Conservation (phyloP, 2,888 invertebrate species). For the Brenthis ino region DNA sequence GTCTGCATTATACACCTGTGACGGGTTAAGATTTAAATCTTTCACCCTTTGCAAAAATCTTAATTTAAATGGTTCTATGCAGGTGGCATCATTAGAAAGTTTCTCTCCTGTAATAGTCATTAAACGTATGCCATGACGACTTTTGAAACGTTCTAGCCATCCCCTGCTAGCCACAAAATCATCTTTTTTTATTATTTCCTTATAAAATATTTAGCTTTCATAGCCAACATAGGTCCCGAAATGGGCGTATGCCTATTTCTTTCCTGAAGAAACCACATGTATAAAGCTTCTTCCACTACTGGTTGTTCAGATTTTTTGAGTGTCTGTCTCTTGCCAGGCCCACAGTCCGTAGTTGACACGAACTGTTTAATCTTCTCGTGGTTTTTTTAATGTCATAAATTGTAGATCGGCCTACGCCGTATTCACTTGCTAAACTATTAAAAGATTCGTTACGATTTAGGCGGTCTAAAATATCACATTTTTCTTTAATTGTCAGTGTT, state of each 20-base stretch:
- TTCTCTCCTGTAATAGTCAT: constrained; percentile 39
- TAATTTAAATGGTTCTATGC: constrained; percentile 41
- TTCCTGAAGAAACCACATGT: no score
- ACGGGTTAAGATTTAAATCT: constrained; percentile 42
- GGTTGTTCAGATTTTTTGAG: no score
- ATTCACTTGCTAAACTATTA: no score
- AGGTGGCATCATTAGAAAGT: constrained; percentile 19
- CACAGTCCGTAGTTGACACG: no score
- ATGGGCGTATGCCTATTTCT: constrained; percentile 40
- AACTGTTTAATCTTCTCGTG: no score
- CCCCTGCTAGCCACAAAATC: constrained; percentile 44
- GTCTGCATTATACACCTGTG: constrained; percentile 43
- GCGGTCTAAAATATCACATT: no score
- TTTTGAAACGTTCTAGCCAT: constrained; percentile 43
- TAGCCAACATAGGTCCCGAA: constrained; percentile 42
- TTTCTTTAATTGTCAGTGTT: no score
- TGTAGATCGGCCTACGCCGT: no score
- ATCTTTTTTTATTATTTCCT: constrained; percentile 43
- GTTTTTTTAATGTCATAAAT: no score
- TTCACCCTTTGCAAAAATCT: constrained; percentile 39
- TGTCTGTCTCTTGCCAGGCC: no score
- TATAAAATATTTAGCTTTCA: constrained; percentile 44
- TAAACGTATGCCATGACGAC: constrained; percentile 44
- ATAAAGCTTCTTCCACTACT: no score
- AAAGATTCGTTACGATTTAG: no score